Percentiles rank a stretch among this genome's conserved stretches.
phyloP scores from a whole-genome alignment of 1,140 invertebrate genomes.

The Meloidogyne hapla region DNA sequence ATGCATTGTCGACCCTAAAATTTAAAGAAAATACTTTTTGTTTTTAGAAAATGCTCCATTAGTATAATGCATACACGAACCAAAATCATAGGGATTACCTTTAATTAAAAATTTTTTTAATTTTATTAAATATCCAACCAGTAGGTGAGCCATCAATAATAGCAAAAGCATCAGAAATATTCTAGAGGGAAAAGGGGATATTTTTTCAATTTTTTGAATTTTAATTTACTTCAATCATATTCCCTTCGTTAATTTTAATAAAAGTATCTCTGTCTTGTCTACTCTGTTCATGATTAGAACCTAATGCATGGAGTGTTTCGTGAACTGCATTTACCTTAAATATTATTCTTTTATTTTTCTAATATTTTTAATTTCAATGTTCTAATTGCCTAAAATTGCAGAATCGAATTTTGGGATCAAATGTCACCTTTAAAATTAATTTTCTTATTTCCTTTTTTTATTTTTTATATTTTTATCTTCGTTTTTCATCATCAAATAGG shows the following conservation, averaged over 20 bases:
- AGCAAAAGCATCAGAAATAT: slow-evolving; percentile 27
- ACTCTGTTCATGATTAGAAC: slow-evolving; percentile 69
- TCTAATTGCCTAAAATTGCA: too few species aligned
- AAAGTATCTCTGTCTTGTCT: slow-evolving; percentile 68
- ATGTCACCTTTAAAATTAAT: too few species aligned
- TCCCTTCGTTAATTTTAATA: slow-evolving; percentile 67
- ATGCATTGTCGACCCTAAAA: slow-evolving; percentile 2
- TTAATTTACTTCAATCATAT: slow-evolving; percentile 47
- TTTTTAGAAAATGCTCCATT: slow-evolving; percentile 19
- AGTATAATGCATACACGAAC: slow-evolving; percentile 24
- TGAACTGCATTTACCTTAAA: slow-evolving; percentile 53
- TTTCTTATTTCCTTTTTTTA: too few species aligned
- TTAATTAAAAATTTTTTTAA: neutral
- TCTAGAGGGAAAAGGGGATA: neutral
- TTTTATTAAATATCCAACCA: neutral
- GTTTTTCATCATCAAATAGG: too few species aligned
- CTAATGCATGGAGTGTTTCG: slow-evolving; percentile 50
- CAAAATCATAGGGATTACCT: slow-evolving; percentile 23
- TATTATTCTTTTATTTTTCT: neutral
- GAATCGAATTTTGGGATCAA: neutral
- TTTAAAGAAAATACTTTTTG: slow-evolving; percentile 20
- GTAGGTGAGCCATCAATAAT: slow-evolving; percentile 19
- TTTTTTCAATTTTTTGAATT: neutral
- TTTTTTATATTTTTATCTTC: too few species aligned
- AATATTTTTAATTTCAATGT: too few species aligned